These are phyloP conservation scores for Erethizon dorsatum DNA, from an alignment of 2,797 vertebrate species.

Conservation along the genomic window DNA sequence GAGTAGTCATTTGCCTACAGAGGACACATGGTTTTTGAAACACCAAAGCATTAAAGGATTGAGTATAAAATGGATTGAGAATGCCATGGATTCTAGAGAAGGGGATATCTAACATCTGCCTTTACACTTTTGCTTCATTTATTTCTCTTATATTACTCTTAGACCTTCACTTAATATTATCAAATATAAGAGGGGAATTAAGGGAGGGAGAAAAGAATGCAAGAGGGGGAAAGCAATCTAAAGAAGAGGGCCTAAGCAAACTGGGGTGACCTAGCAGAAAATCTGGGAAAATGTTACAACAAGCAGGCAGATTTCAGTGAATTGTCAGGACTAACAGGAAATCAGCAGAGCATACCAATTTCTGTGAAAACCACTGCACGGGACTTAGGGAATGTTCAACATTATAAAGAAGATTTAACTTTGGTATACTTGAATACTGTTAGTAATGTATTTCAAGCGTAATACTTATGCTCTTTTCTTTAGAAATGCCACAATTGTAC, in stretches of 20 bases:
- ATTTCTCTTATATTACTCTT: neutral
- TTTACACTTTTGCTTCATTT: neutral
- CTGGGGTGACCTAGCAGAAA: neutral
- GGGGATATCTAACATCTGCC: neutral
- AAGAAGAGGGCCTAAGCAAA: neutral
- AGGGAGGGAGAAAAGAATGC: neutral
- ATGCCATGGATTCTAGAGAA: neutral
- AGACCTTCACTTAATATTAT: neutral
- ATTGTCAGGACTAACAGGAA: neutral
- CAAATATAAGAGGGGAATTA: neutral
- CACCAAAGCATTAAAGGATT: neutral
- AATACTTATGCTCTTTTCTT: neutral
- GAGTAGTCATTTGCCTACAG: neutral
- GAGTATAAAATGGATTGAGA: no score
- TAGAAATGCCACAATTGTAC: neutral
- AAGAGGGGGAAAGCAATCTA: neutral
- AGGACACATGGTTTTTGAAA: neutral
- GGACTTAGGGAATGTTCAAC: neutral
- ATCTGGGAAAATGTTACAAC: neutral
- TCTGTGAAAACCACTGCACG: neutral
- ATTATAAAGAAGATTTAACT: neutral
- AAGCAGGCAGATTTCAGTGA: neutral
- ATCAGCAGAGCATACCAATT: neutral
- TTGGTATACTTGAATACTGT: slow-evolving; percentile 1
- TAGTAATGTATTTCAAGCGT: neutral